These are phyloP conservation scores for Pogonophryne albipinna DNA, from an alignment of 2,797 vertebrate species.

Conservation along the genomic window DNA sequence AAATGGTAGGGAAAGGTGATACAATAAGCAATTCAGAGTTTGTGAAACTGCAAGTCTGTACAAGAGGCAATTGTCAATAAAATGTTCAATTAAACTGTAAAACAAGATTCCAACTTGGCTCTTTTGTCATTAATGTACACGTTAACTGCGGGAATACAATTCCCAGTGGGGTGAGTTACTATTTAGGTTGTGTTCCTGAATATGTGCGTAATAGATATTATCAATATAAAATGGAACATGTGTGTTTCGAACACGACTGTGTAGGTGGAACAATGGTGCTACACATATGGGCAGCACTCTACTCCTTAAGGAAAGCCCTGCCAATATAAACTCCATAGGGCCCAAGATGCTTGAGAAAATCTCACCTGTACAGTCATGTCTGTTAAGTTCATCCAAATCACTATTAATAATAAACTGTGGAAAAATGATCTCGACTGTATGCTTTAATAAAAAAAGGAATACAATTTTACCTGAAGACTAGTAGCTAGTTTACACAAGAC, in stretches of 20 bases:
- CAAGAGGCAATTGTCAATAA: slow-evolving; percentile 14
- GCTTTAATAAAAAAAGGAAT: not conserved
- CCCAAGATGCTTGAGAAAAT: not conserved
- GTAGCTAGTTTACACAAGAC: not conserved
- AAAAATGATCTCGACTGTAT: not conserved
- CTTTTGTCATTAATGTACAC: not conserved
- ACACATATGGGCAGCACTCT: not conserved
- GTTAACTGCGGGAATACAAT: not conserved
- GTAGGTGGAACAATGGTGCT: not conserved
- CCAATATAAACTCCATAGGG: not conserved
- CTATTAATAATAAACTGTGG: not conserved
- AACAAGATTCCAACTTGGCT: slow-evolving; percentile 7
- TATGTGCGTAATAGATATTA: not conserved
- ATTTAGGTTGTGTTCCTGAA: too few species aligned
- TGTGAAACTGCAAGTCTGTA: slow-evolving; percentile 23
- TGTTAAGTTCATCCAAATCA: not conserved
- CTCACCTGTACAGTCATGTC: not conserved
- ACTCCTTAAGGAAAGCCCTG: not conserved
- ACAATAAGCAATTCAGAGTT: not conserved
- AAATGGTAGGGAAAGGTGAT: slow-evolving; percentile 11
- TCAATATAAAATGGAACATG: not conserved
- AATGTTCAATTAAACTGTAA: not conserved
- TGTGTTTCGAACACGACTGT: not conserved
- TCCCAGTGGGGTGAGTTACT: not conserved
- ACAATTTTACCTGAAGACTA: not conserved